phyloP scores from a whole-genome alignment of 2,797 vertebrate genomes.

The Ctenopoma multispine region DNA sequence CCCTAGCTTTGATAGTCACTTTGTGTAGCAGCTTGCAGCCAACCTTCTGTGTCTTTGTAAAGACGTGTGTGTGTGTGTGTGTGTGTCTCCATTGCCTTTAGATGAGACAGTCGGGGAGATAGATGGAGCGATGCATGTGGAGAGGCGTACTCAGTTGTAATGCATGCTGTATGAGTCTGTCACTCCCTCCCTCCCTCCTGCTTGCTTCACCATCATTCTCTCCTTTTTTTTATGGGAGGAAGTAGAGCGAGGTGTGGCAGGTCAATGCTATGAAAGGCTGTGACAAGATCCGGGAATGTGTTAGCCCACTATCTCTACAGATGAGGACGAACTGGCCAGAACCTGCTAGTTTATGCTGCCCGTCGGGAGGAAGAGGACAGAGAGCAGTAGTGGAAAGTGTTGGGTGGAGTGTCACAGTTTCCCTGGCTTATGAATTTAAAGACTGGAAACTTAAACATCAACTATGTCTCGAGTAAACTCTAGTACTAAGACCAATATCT shows the following conservation, averaged over 20 bases:
- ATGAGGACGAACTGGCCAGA: constrained; percentile 41
- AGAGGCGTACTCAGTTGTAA: constrained; percentile 67
- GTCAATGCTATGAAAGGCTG: constrained; percentile 73
- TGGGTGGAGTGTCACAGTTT: constrained; percentile 2
- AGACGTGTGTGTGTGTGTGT: constrained; percentile 22
- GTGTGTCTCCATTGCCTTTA: constrained; percentile 45
- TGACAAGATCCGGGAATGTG: constrained; percentile 68
- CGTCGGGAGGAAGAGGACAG: constrained; percentile 4
- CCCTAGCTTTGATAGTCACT: constrained; percentile 62
- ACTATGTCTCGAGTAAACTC: not conserved
- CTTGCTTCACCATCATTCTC: constrained; percentile 71
- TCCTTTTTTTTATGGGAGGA: constrained; percentile 61
- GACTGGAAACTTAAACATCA: constrained; percentile 6
- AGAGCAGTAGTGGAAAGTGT: not conserved
- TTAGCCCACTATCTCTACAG: constrained; percentile 53
- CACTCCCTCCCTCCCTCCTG: constrained; percentile 37
- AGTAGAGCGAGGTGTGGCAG: constrained; percentile 59
- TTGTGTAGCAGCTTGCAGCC: constrained; percentile 62
- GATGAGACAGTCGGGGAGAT: constrained; percentile 63
- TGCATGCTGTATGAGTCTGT: constrained; percentile 68
- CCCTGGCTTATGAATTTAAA: not conserved
- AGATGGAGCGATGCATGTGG: constrained; percentile 61
- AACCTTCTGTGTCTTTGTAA: constrained; percentile 62
- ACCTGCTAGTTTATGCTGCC: constrained; percentile 43
- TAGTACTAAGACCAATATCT: too few species aligned